Percentiles rank a stretch among this genome's conserved stretches.
These are phyloP conservation scores for Campodea augens DNA, from an alignment of 1,140 invertebrate species.

Conservation along the genomic window DNA sequence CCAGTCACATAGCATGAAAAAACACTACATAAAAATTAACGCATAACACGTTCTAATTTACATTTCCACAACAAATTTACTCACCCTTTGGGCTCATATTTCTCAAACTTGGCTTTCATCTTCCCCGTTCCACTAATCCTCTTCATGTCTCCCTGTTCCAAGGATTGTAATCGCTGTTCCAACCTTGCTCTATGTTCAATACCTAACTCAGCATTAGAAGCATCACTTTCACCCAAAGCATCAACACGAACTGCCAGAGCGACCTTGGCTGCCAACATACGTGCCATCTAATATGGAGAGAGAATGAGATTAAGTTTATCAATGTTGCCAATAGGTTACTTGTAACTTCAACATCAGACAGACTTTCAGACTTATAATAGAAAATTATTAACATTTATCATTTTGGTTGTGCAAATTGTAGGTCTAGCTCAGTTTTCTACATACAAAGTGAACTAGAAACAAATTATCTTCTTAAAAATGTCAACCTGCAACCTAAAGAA, in stretches of 20 bases:
- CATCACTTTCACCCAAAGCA: conserved; percentile 75
- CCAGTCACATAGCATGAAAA: no score
- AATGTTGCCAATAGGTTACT: no score
- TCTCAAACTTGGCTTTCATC: conserved; percentile 69
- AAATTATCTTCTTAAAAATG: no score
- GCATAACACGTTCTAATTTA: not conserved
- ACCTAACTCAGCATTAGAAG: conserved; percentile 47
- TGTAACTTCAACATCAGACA: no score
- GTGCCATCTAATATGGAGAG: conserved; percentile 50
- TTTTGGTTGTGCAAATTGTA: no score
- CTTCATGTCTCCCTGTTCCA: conserved; percentile 69
- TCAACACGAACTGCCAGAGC: conserved; percentile 83
- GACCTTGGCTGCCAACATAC: conserved; percentile 93
- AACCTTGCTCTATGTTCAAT: conserved; percentile 71
- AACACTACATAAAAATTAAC: not conserved
- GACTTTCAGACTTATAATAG: no score
- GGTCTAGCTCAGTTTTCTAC: no score
- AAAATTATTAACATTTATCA: no score
- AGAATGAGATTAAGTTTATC: no score
- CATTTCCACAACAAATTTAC: conserved; percentile 2
- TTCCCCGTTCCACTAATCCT: conserved; percentile 74
- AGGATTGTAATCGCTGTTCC: conserved; percentile 47
- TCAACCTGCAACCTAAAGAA: no score
- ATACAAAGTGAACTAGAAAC: no score
- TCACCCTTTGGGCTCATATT: conserved; percentile 63